Base-by-base conservation (phyloP, 2,888 invertebrate genomes). In the Drosophila colorata region DNA sequence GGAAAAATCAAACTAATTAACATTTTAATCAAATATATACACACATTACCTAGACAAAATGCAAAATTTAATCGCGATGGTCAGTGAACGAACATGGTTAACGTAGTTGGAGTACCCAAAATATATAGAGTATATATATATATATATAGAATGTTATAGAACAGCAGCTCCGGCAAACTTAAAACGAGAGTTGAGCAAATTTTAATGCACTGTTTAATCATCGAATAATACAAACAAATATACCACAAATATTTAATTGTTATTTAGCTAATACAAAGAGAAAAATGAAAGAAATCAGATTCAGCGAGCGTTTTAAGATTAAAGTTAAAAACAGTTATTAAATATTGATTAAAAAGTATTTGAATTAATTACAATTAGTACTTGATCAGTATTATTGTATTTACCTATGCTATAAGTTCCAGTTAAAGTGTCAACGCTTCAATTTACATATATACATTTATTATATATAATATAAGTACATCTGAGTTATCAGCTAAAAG, bases 201-300 rank as follows among this genome's bases (percentile, higher is more conserved):
- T 89, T 87, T 81, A 86, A 88, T 88, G 90, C 91, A 91, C 91
- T 91, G 89, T 91, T 91, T 90, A 87, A 80, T 90, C 90, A 87
- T 90, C 90, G 90, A 90, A 88, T 90, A 90, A 85, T 80, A 68
- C 76, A 18, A 58, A 66, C 43, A 56, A 14, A 48, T 37, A 63
- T 41, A 49, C 51, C 65, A 68, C 38, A 76, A 65, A 68, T 85
- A 74, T 76, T 87, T 72, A 76, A 73, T 74, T 88, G 85, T 85
- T 88, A 87, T 72, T 84, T 88, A 85, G 84, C 78, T 78, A 74
- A 88, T 64, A 63, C 33, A 70, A 57, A 37, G 13, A 65, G 51
- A 28, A 40, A 7, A 25, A 33, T 35, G 9, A 14, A 25, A 0
- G 14, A 14, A 20, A 47, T 13, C 7, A 13, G 40, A 40, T 28